Evolutionary conservation across 2,797 vertebrate species (phyloP).

Genomic region (Potorous gilbertii): DNA sequence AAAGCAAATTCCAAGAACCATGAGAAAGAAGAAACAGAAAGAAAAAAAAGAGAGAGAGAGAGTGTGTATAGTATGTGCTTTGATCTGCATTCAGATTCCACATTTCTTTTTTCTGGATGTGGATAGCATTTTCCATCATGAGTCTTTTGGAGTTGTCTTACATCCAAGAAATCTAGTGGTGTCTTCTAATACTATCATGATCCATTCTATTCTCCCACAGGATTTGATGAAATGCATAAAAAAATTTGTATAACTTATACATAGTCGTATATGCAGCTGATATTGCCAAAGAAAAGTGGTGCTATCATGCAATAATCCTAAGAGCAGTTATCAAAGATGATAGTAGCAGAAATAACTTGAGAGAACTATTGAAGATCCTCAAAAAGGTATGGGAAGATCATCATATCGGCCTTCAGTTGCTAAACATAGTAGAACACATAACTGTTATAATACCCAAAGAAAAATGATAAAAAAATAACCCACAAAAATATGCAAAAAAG

Average conservation of each 20-base stretch:
- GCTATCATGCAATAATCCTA: neutral
- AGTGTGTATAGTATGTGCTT: no score
- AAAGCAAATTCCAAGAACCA: no score
- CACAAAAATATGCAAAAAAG: neutral
- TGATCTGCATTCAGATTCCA: no score
- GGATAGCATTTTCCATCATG: no score
- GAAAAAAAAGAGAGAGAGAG: no score
- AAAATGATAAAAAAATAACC: no score
- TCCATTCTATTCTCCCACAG: neutral
- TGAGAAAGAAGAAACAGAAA: no score
- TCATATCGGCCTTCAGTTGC: neutral
- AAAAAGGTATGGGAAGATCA: neutral
- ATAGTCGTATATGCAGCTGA: neutral
- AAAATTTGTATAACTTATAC: neutral
- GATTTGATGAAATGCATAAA: neutral
- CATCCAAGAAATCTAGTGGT: no score
- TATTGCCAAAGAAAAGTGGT: no score
- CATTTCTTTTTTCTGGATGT: no score
- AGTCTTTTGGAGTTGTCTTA: no score
- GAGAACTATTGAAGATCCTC: neutral
- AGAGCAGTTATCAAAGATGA: neutral
- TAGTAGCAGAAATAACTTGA: neutral
- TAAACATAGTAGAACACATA: neutral
- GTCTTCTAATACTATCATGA: neutral
- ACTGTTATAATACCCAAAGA: neutral